These are phyloP conservation scores for Drosophila insularis DNA, from an alignment of 1,140 invertebrate genomes.

Conservation along the genomic window DNA sequence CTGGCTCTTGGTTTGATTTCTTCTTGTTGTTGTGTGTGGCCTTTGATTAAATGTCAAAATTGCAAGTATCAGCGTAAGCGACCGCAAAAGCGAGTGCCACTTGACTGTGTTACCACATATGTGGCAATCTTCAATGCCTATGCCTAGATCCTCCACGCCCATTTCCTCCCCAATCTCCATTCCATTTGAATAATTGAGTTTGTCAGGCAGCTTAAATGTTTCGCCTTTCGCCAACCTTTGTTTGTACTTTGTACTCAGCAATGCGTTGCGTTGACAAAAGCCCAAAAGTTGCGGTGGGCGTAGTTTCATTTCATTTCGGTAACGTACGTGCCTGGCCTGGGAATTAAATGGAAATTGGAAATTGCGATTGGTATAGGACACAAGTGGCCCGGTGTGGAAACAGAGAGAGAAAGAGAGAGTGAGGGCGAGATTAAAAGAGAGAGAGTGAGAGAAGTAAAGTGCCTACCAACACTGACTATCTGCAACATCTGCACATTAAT, in stretches of 20 bases:
- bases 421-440: too few species aligned
- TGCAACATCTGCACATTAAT: slow-evolving; percentile 52
- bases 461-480: too few species aligned
- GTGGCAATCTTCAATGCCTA: slow-evolving; percentile 20
- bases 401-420: too few species aligned
- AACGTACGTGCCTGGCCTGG: slow-evolving; percentile 58
- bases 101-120: slow-evolving; percentile 41
- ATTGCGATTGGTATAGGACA: slow-evolving; percentile 40
- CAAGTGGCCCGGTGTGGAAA: background rate
- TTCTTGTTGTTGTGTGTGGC: slow-evolving; percentile 13
- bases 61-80: slow-evolving; percentile 54
- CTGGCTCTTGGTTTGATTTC: slow-evolving; percentile 20
- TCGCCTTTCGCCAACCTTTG: slow-evolving; percentile 53
- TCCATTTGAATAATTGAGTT: slow-evolving; percentile 75
- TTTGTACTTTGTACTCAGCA: slow-evolving; percentile 22
- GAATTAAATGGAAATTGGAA: slow-evolving; percentile 19
- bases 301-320: slow-evolving; percentile 74
- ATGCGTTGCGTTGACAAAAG: slow-evolving; percentile 6
- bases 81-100: slow-evolving; percentile 56
- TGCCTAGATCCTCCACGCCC: slow-evolving; percentile 13
- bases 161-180: background rate
- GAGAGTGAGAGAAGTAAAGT: background rate
- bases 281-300: slow-evolving; percentile 40
- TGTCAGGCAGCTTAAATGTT: slow-evolving; percentile 63
- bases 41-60: slow-evolving; percentile 76